These are phyloP conservation scores for Dendronephthya gigantea DNA, from an alignment of 64 coral and sea anemone species.

Conservation along the genomic window DNA sequence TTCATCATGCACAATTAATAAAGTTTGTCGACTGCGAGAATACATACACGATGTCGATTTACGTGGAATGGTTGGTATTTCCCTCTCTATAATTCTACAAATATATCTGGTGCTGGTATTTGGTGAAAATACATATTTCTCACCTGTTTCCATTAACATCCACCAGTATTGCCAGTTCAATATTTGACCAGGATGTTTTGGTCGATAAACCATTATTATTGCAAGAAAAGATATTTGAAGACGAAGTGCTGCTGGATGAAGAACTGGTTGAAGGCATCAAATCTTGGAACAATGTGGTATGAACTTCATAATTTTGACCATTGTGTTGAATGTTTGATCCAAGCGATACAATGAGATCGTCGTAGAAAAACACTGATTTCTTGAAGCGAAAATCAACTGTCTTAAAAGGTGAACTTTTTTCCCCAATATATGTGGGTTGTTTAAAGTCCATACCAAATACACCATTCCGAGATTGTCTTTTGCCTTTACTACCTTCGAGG, in stretches of 20 bases:
- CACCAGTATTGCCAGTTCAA: background rate
- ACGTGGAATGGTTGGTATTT: background rate
- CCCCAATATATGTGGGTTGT: constrained; percentile 28
- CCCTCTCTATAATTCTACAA: too few species aligned
- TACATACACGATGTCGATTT: too few species aligned
- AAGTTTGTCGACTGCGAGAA: too few species aligned
- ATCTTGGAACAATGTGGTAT: constrained; percentile 73
- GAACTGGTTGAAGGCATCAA: background rate
- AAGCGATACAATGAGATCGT: constrained; percentile 45
- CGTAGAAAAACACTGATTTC: constrained; percentile 58
- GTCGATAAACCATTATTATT: background rate
- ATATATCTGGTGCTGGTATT: too few species aligned
- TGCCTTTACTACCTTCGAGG: too few species aligned
- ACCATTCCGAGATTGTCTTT: constrained; percentile 35
- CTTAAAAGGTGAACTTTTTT: background rate
- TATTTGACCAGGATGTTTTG: background rate
- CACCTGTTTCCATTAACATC: constrained; percentile 17
- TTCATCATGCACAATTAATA: too few species aligned
- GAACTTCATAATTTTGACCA: background rate
- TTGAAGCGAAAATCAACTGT: constrained; percentile 37
- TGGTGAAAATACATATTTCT: background rate
- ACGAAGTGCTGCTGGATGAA: too few species aligned
- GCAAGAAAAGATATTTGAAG: background rate
- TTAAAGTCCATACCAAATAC: constrained; percentile 65
- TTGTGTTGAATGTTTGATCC: constrained; percentile 42